Base-by-base conservation (phyloP, 2,888 invertebrate genomes). In the Pammene fasciana region DNA sequence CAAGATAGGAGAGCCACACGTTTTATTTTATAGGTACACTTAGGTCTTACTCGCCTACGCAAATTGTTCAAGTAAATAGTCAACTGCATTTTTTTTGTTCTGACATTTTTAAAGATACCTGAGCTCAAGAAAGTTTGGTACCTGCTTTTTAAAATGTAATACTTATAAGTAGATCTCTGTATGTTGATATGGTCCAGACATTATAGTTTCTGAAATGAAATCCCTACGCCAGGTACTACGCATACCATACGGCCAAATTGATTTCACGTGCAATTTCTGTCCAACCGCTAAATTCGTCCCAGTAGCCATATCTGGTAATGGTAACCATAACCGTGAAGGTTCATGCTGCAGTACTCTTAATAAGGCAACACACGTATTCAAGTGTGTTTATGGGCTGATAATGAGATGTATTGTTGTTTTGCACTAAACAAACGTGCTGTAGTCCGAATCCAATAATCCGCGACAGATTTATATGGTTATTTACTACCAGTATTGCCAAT, bases 311-410 rank as follows among this genome's bases (percentile, higher is more conserved):
- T 59, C 59, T 60, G 36, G 18, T 41, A 48, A 38, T n/a, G 62
- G 50, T 62, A 62, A 52, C 18, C 50, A 62, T 62, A 62, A 52
- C 18, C 50, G 50, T 18, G 5, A 50, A 13, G 18, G 62, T 62
- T 62, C 50, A 62, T 36, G 62, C 18, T 62, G 52, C 13, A 52
- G 13, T n/a, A n/a, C 11, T 61, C 43, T 59, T 16, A 26, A 9
- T 1, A 13, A 36, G 6, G 7, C 16, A 16, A 36, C 14, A 43
- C 41, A 50, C 61, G 34, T 14, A 46, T 46, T 36, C 38, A 60
- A 38, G 38, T 48, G 38, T 61, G 38, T 50, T 50, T 61, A 62
- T 18, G n/a, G 38, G 13, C 50, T 62, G 61, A 62, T 62, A 62
- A 18, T 50, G 38, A 38, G 18, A 38, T 50, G 50, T 8, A 50